Evolutionary conservation across 2,113 vertebrate species (phyloP).

Genomic region (Dromiciops gliroides): DNA sequence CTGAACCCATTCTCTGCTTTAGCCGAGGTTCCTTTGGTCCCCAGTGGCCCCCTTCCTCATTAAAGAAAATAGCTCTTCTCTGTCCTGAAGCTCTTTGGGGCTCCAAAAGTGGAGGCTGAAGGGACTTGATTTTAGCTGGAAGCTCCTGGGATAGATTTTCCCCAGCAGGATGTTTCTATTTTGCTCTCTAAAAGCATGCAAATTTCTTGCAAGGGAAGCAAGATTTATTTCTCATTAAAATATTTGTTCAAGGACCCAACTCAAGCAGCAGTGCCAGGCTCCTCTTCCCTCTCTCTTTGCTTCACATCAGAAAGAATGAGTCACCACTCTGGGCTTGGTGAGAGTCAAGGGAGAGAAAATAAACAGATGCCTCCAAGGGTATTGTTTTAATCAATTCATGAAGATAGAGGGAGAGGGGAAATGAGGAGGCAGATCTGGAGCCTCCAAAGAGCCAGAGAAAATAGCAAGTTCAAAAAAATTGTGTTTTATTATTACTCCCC

Average conservation of each 20-base stretch:
- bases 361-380: constrained; percentile 53
- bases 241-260: background rate
- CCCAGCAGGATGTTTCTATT: background rate
- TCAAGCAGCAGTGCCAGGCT: background rate
- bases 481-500: rapidly evolving
- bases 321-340: constrained; percentile 6
- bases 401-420: constrained; percentile 23
- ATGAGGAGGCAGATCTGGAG: background rate
- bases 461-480: background rate
- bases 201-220: background rate
- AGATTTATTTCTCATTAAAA: constrained; percentile 10
- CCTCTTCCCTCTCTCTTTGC: background rate
- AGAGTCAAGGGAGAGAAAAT: constrained; percentile 58
- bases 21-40: rapidly evolving
- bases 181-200: background rate
- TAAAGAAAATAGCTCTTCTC: background rate
- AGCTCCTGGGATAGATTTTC: background rate
- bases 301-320: constrained; percentile 5
- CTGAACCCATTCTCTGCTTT: rapidly evolving
- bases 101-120: rapidly evolving
- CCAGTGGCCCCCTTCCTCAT: background rate
- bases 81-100: background rate
- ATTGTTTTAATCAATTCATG: constrained; percentile 45
- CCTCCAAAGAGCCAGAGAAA: background rate
- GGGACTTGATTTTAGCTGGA: too few species aligned